Evolutionary conservation across 2,888 invertebrate species (phyloP).

Genomic region (Aporophyla lueneburgensis): DNA sequence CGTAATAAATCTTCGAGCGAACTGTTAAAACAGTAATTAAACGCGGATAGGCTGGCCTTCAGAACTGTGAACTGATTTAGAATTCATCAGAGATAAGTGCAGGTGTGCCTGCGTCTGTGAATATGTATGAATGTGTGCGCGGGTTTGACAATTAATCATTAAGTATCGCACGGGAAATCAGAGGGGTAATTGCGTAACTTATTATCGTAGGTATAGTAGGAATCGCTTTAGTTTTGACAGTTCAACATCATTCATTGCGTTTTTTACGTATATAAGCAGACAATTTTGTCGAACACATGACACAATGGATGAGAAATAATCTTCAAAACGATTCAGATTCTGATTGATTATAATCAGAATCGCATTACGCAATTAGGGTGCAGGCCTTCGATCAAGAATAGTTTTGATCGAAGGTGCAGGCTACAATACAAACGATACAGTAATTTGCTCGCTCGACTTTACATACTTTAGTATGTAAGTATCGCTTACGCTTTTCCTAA

Average conservation of each 20-base stretch:
- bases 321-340: too few species aligned
- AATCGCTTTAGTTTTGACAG: too few species aligned
- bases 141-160: constrained; percentile 58
- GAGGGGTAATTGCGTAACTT: too few species aligned
- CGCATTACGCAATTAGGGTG: too few species aligned
- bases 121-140: constrained; percentile 41
- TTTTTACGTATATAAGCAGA: too few species aligned
- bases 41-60: constrained; percentile 53
- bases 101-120: constrained; percentile 39
- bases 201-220: too few species aligned
- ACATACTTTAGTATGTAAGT: constrained; percentile 38
- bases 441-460: constrained; percentile 15
- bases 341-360: too few species aligned
- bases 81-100: constrained; percentile 56
- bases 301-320: too few species aligned
- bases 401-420: too few species aligned
- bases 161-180: constrained; percentile 29
- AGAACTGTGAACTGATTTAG: constrained; percentile 61
- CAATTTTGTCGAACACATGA: too few species aligned
- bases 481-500: constrained; percentile 41
- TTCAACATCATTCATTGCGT: too few species aligned
- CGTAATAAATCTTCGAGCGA: constrained; percentile 81
- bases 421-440: constrained; percentile 32
- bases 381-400: too few species aligned
- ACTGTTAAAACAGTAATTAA: constrained; percentile 69